A percentile compares a stretch with the other conserved stretches of the same genome.
phyloP scores from a whole-genome alignment of 2,797 vertebrate species.

The Acanthurus leucopareius region DNA sequence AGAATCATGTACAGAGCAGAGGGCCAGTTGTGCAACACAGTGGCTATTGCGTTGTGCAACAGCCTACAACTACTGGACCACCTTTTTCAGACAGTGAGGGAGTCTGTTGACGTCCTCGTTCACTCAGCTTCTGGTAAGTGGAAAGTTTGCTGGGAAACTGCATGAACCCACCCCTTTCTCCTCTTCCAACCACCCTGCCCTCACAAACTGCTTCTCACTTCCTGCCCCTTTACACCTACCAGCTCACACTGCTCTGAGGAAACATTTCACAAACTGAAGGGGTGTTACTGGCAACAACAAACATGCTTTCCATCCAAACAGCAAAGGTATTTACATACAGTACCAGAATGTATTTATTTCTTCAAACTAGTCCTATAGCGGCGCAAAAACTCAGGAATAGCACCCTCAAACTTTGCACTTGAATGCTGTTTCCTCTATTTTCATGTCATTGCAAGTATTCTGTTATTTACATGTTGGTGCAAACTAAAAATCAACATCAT shows the following conservation, averaged over 20 bases:
- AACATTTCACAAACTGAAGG: slow-evolving; percentile 56
- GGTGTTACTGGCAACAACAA: slow-evolving; percentile 55
- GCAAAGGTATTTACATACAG: slow-evolving; percentile 56
- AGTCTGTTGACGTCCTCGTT: slow-evolving; percentile 59
- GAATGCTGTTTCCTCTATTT: slow-evolving; percentile 40
- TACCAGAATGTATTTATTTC: slow-evolving; percentile 29
- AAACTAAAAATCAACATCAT: slow-evolving; percentile 29
- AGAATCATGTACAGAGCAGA: slow-evolving; percentile 44
- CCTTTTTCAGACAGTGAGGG: slow-evolving; percentile 46
- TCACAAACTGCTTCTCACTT: slow-evolving; percentile 56
- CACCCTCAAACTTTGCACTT: slow-evolving; percentile 9
- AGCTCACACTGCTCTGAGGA: slow-evolving; percentile 59
- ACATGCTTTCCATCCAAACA: slow-evolving; percentile 41
- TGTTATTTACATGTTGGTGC: slow-evolving; percentile 33
- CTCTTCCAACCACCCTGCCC: slow-evolving; percentile 51
- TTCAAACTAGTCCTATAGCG: slow-evolving; percentile 27
- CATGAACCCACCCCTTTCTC: slow-evolving; percentile 68
- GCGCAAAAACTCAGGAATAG: not conserved
- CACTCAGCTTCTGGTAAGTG: slow-evolving; percentile 70
- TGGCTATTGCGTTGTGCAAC: slow-evolving; percentile 66
- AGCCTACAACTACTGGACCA: slow-evolving; percentile 36
- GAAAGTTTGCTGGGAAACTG: slow-evolving; percentile 71
- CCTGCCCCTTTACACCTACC: slow-evolving; percentile 66
- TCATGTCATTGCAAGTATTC: slow-evolving; percentile 8
- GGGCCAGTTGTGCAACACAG: slow-evolving; percentile 69